Conservation (phyloP, 2,888 invertebrate species). For the Chrysina gloriosa region DNA sequence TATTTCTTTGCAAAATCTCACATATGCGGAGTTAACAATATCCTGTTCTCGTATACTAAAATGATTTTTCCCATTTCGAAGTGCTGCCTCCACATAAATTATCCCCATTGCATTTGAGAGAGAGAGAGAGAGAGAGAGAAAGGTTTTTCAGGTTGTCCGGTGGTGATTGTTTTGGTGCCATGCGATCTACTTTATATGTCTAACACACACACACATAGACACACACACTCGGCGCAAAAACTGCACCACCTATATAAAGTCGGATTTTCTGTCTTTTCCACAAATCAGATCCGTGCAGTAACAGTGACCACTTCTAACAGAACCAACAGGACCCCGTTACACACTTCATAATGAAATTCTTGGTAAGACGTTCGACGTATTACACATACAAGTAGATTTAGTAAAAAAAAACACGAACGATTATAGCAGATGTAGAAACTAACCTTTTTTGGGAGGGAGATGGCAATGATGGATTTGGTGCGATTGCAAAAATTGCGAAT, state of each 20-base stretch:
- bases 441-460: no score
- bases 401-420: no score
- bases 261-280: conserved; percentile 24
- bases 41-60: conserved; percentile 8
- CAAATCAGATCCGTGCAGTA: conserved; percentile 34
- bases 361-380: conserved; percentile 38
- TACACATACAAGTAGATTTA: no score
- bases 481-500: background rate
- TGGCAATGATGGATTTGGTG: no score
- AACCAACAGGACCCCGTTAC: background rate
- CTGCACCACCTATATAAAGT: conserved; percentile 42
- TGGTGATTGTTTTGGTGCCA: conserved; percentile 41
- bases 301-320: conserved; percentile 35
- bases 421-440: no score
- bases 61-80: conserved; percentile 1
- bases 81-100: conserved; percentile 9
- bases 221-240: conserved; percentile 29
- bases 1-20: no score
- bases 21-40: no score
- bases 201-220: conserved; percentile 6
- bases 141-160: conserved; percentile 21
- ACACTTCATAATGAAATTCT: conserved; percentile 41
- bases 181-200: conserved; percentile 37
- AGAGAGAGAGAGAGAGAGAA: conserved; percentile 2
- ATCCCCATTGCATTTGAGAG: background rate